These are phyloP conservation scores for Smutsia gigantea DNA, from an alignment of 2,797 vertebrate genomes.

Conservation along the genomic window DNA sequence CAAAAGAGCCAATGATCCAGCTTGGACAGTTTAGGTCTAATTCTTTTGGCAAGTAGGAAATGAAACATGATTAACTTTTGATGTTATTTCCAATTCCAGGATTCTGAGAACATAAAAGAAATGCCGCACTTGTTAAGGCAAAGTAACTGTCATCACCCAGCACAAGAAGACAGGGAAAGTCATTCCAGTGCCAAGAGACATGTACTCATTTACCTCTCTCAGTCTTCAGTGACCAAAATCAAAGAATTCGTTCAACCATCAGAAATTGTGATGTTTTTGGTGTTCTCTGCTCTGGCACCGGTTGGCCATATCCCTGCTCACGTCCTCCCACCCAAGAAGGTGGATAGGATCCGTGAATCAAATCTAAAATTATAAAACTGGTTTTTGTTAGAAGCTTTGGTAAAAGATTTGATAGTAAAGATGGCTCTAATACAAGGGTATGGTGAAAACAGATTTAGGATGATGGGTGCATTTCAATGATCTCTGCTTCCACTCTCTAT, in stretches of 20 bases:
- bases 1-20: background rate
- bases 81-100: constrained; percentile 48
- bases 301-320: background rate
- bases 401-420: background rate
- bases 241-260: background rate
- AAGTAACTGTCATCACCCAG: constrained; percentile 54
- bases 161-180: background rate
- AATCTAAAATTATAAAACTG: background rate
- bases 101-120: constrained; percentile 58
- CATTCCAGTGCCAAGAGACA: background rate
- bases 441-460: background rate
- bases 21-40: background rate
- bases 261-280: background rate
- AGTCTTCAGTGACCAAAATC: background rate
- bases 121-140: background rate
- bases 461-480: background rate
- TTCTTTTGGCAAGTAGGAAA: constrained; percentile 22
- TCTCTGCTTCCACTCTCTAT: background rate
- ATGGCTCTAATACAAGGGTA: background rate
- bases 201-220: background rate
- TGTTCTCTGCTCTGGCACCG: background rate
- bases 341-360: background rate
- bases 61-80: constrained; percentile 49
- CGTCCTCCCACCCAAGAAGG: background rate
- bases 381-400: background rate